Conservation (phyloP, 1,140 invertebrate species). For the Drosophila nasuta region DNA sequence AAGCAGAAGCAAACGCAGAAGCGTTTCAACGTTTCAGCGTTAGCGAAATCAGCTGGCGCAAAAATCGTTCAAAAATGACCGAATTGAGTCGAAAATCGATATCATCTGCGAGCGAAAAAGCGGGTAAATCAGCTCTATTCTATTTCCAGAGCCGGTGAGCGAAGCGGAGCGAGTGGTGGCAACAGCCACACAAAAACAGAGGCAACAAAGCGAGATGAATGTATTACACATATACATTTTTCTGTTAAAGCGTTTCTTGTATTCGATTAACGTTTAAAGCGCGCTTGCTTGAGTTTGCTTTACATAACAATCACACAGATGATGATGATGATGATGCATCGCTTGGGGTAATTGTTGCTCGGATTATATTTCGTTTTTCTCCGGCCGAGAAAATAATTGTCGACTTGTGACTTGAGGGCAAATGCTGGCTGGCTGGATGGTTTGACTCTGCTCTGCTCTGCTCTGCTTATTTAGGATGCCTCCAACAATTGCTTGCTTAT, state of each 20-base stretch:
- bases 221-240: background rate
- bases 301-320: constrained; percentile 2
- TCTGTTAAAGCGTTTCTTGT: constrained; percentile 11
- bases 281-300: background rate
- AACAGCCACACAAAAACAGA: no score
- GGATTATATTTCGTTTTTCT: background rate
- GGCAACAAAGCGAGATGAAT: background rate
- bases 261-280: background rate
- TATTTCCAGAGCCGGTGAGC: constrained; percentile 3
- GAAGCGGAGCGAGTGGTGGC: background rate
- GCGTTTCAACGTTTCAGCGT: constrained; percentile 1
- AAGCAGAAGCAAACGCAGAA: constrained; percentile 10
- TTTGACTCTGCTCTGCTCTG: background rate
- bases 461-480: constrained; percentile 44
- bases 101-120: constrained; percentile 7
- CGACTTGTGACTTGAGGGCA: background rate
- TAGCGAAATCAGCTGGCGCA: background rate
- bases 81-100: constrained; percentile 34
- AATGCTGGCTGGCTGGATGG: background rate
- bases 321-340: constrained; percentile 5
- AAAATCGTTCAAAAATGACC: constrained; percentile 19
- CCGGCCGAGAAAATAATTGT: constrained; percentile 3
- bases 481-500: constrained; percentile 50
- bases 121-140: constrained; percentile 10
- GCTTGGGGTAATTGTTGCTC: constrained; percentile 5